phyloP scores from a whole-genome alignment of 2,113 vertebrate species.

The Pygoscelis adeliae region DNA sequence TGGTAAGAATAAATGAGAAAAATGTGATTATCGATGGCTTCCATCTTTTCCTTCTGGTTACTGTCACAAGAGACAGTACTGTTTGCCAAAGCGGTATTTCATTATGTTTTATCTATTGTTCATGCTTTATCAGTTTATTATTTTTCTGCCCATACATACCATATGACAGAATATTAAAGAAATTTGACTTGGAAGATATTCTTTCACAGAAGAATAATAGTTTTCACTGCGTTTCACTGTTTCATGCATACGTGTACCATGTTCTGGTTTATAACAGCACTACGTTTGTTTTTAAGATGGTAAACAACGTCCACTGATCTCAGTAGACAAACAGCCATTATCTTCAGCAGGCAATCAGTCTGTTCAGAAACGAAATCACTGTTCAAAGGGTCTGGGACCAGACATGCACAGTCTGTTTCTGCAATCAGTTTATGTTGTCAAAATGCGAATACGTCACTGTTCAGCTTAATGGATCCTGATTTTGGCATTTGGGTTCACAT shows the following conservation, averaged over 20 bases:
- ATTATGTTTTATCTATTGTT: constrained; percentile 13
- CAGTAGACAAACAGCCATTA: background rate
- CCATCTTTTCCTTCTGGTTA: background rate
- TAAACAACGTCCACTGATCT: background rate
- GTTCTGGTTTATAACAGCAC: background rate
- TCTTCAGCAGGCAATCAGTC: background rate
- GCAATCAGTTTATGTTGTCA: background rate
- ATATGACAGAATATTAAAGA: background rate
- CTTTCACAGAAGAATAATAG: background rate
- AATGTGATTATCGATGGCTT: background rate
- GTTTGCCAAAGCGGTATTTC: constrained; percentile 13
- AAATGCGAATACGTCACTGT: background rate
- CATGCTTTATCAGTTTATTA: constrained; percentile 5
- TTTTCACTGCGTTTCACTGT: background rate
- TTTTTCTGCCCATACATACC: background rate
- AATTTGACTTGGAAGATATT: background rate
- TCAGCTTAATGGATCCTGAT: background rate
- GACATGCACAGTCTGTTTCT: background rate
- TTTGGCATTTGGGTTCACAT: background rate
- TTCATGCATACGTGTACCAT: background rate
- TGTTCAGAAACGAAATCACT: background rate
- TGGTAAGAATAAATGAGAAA: background rate
- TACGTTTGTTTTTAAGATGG: background rate
- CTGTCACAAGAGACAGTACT: background rate
- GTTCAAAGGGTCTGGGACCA: background rate